Evolutionary conservation across 2,113 vertebrate genomes (phyloP), one percentile per base, ranked within the genome.

Genomic region (Platysteira castanea): DNA sequence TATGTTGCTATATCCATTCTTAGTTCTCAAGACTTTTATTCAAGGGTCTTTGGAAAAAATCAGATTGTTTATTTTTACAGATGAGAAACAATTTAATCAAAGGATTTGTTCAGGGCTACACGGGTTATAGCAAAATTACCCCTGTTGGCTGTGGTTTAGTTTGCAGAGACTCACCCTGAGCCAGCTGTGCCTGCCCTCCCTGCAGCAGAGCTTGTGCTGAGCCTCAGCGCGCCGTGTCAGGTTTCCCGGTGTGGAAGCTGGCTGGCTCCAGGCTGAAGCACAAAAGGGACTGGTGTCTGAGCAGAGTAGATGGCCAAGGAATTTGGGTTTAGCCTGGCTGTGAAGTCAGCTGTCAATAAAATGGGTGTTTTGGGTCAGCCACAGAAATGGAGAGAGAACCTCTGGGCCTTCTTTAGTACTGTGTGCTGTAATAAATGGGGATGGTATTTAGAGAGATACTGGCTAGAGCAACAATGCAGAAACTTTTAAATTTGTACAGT

Each of bases 151-250:
- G 9, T 73, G 46, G 12, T 76, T 60, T 73, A 26, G 21, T 42
- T 80, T 86, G 53, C 71, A 83, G 71, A 63, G 17, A 19, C 1
- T 3, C 71, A 14, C 21, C 75, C 23, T 35, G 75, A 71, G 52
- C 82, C 37, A 9, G 31, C 24, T 41, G 39, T 74, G 59, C 41
- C 31, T 87, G 30, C 3, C 3, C 42, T 80, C 8, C 23, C 44
- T 41, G 21, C 33, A n/a, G 24, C 70, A 68, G 60, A 61, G 47
- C 37, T 53, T 27, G 46, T 23, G 11, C 9, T 74, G 50, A 74
- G 52, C 60, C 37, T 42, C 14, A 1, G 57, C 0, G 0, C 37
- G 47, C n/a, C 3, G 2, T 16, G 41, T 27, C 18, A 8, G 0
- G n/a, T 61, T 87, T 69, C 64, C 56, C 0, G 0, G 19, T 35